These are phyloP conservation scores for Mythimna vitellina DNA, from an alignment of 2,888 invertebrate species.

Conservation along the genomic window DNA sequence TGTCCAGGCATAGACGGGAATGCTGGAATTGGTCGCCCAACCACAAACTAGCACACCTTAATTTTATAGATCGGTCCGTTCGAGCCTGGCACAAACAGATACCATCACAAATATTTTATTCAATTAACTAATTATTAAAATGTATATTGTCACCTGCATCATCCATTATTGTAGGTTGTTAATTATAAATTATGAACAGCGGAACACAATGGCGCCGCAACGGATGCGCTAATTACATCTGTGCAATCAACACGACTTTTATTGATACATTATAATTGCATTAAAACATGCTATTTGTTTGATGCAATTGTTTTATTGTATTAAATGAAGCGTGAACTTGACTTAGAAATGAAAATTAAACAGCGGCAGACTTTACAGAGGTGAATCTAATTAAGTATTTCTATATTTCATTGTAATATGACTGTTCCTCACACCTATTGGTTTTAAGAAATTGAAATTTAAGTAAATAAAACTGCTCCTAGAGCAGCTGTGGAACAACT, in stretches of 20 bases:
- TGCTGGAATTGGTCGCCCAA: neutral
- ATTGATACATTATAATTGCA: conserved; percentile 5
- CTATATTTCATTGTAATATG: no score
- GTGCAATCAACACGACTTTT: conserved; percentile 1
- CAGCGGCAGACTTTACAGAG: no score
- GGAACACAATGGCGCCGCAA: conserved; percentile 11
- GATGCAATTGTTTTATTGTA: neutral
- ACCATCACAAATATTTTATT: conserved; percentile 4
- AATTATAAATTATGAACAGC: conserved; percentile 50
- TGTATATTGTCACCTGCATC: neutral
- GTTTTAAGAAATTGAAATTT: no score
- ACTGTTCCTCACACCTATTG: no score
- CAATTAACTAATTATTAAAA: neutral
- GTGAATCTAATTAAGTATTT: no score
- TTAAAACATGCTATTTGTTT: neutral
- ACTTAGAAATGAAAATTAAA: neutral
- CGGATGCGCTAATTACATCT: conserved; percentile 48
- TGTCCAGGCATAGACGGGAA: no score
- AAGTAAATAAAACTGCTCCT: no score
- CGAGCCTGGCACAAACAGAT: conserved; percentile 13
- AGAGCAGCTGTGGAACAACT: no score
- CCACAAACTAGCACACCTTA: neutral
- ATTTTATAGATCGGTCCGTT: neutral
- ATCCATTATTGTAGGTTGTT: conserved; percentile 14
- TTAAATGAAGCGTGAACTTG: neutral